Conservation (phyloP, 1,140 invertebrate species). For the Calycopis cecrops region DNA sequence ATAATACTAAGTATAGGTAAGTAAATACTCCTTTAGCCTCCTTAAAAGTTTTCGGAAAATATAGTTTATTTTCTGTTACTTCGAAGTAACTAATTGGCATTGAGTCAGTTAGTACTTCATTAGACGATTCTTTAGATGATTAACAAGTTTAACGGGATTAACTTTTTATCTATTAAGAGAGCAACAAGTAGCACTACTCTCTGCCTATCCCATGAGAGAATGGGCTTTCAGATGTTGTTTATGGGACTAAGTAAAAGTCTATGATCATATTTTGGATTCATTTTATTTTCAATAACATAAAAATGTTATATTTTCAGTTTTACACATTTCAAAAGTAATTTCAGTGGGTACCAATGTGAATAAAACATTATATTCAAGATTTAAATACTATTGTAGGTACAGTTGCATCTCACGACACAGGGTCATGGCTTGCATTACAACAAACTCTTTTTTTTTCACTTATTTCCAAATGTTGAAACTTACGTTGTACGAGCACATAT, state of each 20-base stretch:
- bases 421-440: slow-evolving; percentile 48
- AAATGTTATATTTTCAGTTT: slow-evolving; percentile 75
- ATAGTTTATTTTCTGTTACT: too few species aligned
- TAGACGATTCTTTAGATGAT: too few species aligned
- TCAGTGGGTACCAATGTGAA: slow-evolving; percentile 60
- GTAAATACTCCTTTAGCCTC: too few species aligned
- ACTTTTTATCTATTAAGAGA: too few species aligned
- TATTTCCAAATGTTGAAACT: slow-evolving; percentile 70
- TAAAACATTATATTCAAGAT: slow-evolving; percentile 49
- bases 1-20: too few species aligned
- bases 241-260: not conserved
- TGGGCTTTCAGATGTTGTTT: too few species aligned
- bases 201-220: too few species aligned
- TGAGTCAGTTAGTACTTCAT: too few species aligned
- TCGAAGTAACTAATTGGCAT: too few species aligned
- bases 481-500: slow-evolving; percentile 58
- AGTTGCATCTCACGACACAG: slow-evolving; percentile 54
- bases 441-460: slow-evolving; percentile 65
- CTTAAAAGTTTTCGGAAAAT: too few species aligned
- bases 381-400: slow-evolving; percentile 58
- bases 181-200: too few species aligned
- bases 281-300: slow-evolving; percentile 78
- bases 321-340: slow-evolving; percentile 69
- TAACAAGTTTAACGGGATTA: too few species aligned
- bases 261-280: slow-evolving; percentile 65